These are phyloP conservation scores for Amphimedon queenslandica DNA, from an alignment of 37 sponge, comb jelly and placozoan genomes.

Conservation along the genomic window DNA sequence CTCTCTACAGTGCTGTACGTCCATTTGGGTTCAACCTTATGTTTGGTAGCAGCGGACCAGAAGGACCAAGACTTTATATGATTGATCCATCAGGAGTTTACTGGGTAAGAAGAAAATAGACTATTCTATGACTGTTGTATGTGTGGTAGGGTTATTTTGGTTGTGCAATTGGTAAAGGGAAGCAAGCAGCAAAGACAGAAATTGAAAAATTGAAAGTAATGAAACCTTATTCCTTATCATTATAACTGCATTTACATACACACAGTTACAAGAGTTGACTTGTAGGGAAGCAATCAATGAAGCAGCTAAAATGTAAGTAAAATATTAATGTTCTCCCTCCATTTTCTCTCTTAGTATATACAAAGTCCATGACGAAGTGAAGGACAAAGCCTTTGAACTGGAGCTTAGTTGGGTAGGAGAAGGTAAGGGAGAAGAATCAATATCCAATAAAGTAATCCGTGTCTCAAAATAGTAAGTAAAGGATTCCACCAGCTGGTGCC, in stretches of 20 bases:
- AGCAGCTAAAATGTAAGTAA: constrained; percentile 78
- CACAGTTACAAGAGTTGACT: constrained; percentile 66
- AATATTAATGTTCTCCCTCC: not conserved
- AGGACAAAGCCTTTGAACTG: constrained; percentile 93
- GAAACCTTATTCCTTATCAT: not conserved
- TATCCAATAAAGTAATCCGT: too few species aligned
- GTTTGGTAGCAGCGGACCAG: constrained; percentile 63
- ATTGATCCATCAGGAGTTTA: constrained; percentile 96
- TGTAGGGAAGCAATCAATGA: constrained; percentile 85
- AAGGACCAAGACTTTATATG: constrained; percentile 89
- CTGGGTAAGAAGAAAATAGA: constrained; percentile 35
- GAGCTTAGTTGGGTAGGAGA: constrained; percentile 98
- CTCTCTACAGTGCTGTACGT: constrained; percentile 77
- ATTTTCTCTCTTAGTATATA: constrained; percentile 61
- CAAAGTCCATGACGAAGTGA: constrained; percentile 93
- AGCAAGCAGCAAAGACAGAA: constrained; percentile 96
- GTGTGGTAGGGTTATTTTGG: constrained; percentile 82
- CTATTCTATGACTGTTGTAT: not conserved
- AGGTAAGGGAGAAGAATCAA: too few species aligned
- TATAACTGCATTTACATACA: not conserved
- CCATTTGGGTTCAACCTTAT: constrained; percentile 91
- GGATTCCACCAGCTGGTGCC: constrained; percentile 76
- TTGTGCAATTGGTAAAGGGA: constrained; percentile 95
- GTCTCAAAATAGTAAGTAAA: constrained; percentile 61
- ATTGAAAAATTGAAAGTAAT: constrained; percentile 89